These are phyloP conservation scores for Petrocephalus sullivani DNA, from an alignment of 2,797 vertebrate species.

Conservation along the genomic window DNA sequence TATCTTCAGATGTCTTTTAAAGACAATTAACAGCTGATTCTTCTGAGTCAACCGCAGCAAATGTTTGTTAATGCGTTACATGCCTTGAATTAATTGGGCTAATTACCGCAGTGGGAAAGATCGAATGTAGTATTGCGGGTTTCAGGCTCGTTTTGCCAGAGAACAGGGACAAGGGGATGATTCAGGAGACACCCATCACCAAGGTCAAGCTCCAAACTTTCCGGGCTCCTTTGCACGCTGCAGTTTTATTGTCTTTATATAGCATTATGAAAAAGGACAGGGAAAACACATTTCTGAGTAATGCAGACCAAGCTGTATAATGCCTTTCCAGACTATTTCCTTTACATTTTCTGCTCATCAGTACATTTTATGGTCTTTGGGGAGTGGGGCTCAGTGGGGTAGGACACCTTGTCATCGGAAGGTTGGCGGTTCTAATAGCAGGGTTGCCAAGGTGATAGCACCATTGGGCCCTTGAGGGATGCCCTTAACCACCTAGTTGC, in stretches of 20 bases:
- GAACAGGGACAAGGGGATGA: slow-evolving; percentile 19
- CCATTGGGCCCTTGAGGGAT: background rate
- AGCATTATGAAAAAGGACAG: slow-evolving; percentile 39
- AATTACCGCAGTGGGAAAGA: slow-evolving; percentile 44
- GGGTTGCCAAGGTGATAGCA: background rate
- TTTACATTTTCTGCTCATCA: slow-evolving; percentile 37
- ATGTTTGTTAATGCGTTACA: slow-evolving; percentile 43
- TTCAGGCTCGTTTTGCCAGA: slow-evolving; percentile 22
- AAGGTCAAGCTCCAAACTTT: slow-evolving; percentile 22
- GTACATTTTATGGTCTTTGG: slow-evolving; percentile 35
- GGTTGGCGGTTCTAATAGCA: background rate
- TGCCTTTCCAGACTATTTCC: slow-evolving; percentile 11
- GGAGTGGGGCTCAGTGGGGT: slow-evolving; percentile 37
- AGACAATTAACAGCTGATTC: slow-evolving; percentile 40
- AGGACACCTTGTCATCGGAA: slow-evolving; percentile 18
- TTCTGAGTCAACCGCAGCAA: slow-evolving; percentile 38
- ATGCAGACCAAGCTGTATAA: slow-evolving; percentile 30
- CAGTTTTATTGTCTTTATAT: slow-evolving; percentile 8
- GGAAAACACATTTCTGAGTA: slow-evolving; percentile 37
- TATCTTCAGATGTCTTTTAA: slow-evolving; percentile 28
- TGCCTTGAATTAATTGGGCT: slow-evolving; percentile 44
- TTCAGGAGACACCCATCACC: background rate
- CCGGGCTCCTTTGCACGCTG: slow-evolving; percentile 16
- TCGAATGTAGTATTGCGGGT: slow-evolving; percentile 31
- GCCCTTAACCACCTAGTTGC: background rate